A percentile compares a stretch with the other conserved stretches of the same genome.
These are phyloP conservation scores for Oceanodroma leucorhoa DNA, from an alignment of 2,797 vertebrate genomes.

Conservation along the genomic window DNA sequence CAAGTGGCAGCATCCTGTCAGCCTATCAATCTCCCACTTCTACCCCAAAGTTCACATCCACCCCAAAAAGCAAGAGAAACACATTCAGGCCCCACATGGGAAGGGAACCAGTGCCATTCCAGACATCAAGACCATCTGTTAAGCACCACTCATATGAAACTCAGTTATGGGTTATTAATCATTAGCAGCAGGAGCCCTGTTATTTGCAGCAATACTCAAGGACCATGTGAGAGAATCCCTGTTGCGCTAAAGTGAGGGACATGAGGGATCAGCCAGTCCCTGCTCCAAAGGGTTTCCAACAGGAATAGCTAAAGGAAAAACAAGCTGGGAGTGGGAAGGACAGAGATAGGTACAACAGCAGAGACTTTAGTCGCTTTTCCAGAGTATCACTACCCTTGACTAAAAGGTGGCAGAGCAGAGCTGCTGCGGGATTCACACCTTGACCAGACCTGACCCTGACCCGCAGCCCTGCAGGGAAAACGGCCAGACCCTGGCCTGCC, in stretches of 20 bases:
- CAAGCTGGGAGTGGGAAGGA: background rate
- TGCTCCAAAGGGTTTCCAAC: background rate
- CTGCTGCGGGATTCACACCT: background rate
- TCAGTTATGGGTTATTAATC: constrained; percentile 32
- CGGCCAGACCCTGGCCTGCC: background rate
- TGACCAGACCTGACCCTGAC: background rate
- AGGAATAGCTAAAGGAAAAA: background rate
- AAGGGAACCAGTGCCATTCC: background rate
- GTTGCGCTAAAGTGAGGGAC: background rate
- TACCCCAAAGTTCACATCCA: background rate
- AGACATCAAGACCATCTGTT: constrained; percentile 30
- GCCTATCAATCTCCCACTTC: background rate
- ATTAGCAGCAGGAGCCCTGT: background rate
- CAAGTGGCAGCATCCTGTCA: background rate
- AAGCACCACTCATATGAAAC: background rate
- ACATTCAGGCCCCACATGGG: background rate
- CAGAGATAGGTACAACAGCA: background rate
- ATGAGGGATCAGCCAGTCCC: background rate
- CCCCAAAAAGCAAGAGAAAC: background rate
- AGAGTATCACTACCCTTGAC: background rate
- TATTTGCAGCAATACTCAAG: background rate
- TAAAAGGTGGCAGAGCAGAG: background rate
- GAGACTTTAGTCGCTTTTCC: background rate
- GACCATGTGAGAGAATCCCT: background rate
- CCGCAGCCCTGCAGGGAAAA: background rate